phyloP scores from a whole-genome alignment of 1,140 invertebrate genomes.

The Drosophila carrolli region DNA sequence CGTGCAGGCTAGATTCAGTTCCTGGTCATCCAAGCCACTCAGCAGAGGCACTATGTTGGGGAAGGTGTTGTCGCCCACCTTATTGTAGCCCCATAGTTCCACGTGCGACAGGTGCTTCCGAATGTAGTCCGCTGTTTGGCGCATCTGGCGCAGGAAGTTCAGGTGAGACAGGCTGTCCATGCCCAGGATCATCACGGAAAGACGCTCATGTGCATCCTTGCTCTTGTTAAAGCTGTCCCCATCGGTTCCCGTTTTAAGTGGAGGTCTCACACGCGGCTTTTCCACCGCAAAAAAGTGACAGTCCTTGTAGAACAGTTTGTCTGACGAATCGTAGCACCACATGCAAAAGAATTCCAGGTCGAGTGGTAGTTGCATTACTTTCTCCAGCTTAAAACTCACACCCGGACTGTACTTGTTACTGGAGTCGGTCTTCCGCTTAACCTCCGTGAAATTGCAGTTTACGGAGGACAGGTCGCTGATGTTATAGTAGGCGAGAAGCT shows the following conservation, averaged over 20 bases:
- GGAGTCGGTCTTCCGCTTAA: constrained; percentile 86
- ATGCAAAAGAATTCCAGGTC: constrained; percentile 88
- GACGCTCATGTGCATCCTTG: constrained; percentile 55
- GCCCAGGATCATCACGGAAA: constrained; percentile 91
- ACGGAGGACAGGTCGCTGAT: constrained; percentile 84
- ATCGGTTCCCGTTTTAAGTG: not conserved
- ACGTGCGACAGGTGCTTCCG: constrained; percentile 87
- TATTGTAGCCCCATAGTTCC: constrained; percentile 92
- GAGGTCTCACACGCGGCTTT: constrained; percentile 62
- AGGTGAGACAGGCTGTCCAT: constrained; percentile 94
- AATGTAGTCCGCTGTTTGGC: constrained; percentile 88
- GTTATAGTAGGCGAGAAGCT: constrained; percentile 87
- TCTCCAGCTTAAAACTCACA: constrained; percentile 77
- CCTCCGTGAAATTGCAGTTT: constrained; percentile 88
- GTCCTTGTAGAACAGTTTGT: constrained; percentile 87
- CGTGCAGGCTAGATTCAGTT: constrained; percentile 88
- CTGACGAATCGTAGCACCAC: constrained; percentile 85
- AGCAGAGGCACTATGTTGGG: constrained; percentile 92
- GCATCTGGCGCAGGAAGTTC: constrained; percentile 94
- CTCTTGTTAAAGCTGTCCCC: constrained; percentile 29
- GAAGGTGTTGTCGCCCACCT: constrained; percentile 93
- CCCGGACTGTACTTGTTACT: constrained; percentile 81
- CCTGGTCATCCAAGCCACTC: constrained; percentile 87
- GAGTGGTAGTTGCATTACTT: constrained; percentile 73
- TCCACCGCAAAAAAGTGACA: constrained; percentile 89